Conservation (phyloP, 2,888 invertebrate genomes). For the Rhaphigaster nebulosa region DNA sequence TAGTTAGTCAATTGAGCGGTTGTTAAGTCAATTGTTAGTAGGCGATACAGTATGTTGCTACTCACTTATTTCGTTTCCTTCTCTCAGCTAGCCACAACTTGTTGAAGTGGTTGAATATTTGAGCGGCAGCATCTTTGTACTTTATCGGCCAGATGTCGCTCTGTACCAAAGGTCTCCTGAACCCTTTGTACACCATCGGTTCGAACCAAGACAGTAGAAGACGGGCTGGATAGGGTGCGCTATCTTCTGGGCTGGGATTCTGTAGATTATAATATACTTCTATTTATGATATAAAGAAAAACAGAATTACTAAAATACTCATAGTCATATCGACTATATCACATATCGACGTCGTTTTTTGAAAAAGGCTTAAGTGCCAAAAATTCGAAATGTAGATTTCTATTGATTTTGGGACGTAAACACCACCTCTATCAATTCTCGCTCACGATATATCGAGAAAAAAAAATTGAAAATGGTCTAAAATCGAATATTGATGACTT, state of each 20-base stretch:
- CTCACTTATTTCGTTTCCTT: not conserved
- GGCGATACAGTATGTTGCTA: not conserved
- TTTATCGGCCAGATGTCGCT: slow-evolving; percentile 17
- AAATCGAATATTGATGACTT: too few species aligned
- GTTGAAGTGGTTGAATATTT: slow-evolving; percentile 20
- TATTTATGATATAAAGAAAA: too few species aligned
- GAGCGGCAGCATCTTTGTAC: not conserved
- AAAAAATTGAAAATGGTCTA: too few species aligned
- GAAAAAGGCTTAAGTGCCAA: too few species aligned
- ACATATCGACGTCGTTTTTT: too few species aligned
- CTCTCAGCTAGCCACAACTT: slow-evolving; percentile 9
- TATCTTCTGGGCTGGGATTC: slow-evolving; percentile 28
- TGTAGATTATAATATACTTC: not conserved
- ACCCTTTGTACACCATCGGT: not conserved
- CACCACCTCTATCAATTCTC: too few species aligned
- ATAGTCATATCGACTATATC: too few species aligned
- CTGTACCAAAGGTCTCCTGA: not conserved
- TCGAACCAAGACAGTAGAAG: slow-evolving; percentile 48
- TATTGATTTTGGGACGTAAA: too few species aligned
- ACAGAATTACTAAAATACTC: too few species aligned
- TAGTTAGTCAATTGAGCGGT: not conserved
- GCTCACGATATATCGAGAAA: too few species aligned
- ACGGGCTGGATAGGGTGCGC: not conserved
- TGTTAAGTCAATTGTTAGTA: not conserved
- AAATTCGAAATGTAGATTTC: too few species aligned